Percentiles rank a stretch among this genome's conserved stretches.
These are phyloP conservation scores for Pao palembangensis DNA, from an alignment of 2,113 vertebrate species.

Conservation along the genomic window DNA sequence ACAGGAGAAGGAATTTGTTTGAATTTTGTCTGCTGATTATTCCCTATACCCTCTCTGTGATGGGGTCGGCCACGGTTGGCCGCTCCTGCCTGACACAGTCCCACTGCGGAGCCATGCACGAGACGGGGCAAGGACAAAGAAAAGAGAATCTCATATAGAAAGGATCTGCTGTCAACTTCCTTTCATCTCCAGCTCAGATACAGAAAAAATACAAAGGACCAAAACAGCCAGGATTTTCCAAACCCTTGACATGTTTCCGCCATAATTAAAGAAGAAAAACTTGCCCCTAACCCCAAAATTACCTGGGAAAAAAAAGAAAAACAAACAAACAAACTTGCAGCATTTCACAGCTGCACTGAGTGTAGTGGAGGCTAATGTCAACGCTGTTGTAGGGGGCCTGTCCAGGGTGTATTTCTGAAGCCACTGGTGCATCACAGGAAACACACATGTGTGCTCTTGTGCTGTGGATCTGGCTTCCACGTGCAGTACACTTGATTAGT, in stretches of 20 bases:
- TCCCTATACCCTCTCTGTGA: slow-evolving; percentile 12
- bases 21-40: not conserved
- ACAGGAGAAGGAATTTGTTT: too few relatives aligned
- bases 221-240: slow-evolving; percentile 5
- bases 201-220: slow-evolving; percentile 49
- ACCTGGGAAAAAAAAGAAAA: too few relatives aligned
- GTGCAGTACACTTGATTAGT: too few relatives aligned
- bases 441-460: too few relatives aligned
- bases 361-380: too few relatives aligned
- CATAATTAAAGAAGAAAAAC: not conserved
- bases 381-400: too few relatives aligned
- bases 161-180: slow-evolving; percentile 51
- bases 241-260: not conserved
- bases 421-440: too few relatives aligned
- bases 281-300: too few relatives aligned
- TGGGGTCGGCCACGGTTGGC: slow-evolving; percentile 62
- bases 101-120: slow-evolving; percentile 54
- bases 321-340: too few relatives aligned
- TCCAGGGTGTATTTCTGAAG: too few relatives aligned
- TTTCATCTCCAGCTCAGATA: slow-evolving; percentile 39
- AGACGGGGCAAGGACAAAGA: slow-evolving; percentile 14
- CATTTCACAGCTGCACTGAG: too few relatives aligned
- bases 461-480: too few relatives aligned
- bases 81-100: slow-evolving; percentile 52
- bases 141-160: slow-evolving; percentile 63